Evolutionary conservation across 2,888 invertebrate genomes (phyloP).

Genomic region (Bellardia bayeri): DNA sequence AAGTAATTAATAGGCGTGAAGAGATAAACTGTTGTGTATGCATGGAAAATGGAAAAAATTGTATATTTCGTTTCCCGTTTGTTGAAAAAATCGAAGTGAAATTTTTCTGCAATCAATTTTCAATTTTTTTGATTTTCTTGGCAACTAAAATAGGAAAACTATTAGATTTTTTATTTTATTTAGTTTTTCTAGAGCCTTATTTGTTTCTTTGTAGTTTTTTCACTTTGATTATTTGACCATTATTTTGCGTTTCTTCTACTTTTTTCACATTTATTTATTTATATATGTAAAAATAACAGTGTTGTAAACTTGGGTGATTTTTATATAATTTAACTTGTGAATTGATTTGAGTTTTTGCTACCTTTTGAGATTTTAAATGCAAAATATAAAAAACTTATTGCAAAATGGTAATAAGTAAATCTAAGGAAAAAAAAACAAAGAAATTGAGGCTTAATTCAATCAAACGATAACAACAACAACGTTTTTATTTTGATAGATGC

Average conservation of each 20-base stretch:
- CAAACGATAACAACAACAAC: too few species aligned
- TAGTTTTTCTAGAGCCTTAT: not conserved
- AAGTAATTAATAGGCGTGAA: constrained; percentile 31
- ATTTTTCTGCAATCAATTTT: constrained; percentile 72
- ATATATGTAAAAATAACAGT: constrained; percentile 30
- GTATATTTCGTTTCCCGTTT: constrained; percentile 73
- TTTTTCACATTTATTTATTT: constrained; percentile 3
- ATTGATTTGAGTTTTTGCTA: too few species aligned
- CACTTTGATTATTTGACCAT: constrained; percentile 1
- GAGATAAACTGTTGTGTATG: constrained; percentile 34
- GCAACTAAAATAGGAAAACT: not conserved
- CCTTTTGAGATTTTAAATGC: too few species aligned
- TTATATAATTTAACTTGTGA: not conserved
- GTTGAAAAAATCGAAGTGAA: constrained; percentile 75
- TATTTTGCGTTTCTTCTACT: constrained; percentile 10
- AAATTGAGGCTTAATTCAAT: too few species aligned
- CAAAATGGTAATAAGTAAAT: too few species aligned
- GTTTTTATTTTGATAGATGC: too few species aligned
- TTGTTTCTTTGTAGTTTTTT: not conserved
- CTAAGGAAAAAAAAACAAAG: too few species aligned
- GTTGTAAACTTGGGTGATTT: constrained; percentile 11
- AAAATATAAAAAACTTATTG: too few species aligned
- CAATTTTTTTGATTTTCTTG: constrained; percentile 1
- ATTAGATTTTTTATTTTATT: constrained; percentile 1
- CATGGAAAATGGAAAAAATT: constrained; percentile 60